These are phyloP conservation scores for Villa cingulata DNA, from an alignment of 2,888 invertebrate species.

Conservation along the genomic window DNA sequence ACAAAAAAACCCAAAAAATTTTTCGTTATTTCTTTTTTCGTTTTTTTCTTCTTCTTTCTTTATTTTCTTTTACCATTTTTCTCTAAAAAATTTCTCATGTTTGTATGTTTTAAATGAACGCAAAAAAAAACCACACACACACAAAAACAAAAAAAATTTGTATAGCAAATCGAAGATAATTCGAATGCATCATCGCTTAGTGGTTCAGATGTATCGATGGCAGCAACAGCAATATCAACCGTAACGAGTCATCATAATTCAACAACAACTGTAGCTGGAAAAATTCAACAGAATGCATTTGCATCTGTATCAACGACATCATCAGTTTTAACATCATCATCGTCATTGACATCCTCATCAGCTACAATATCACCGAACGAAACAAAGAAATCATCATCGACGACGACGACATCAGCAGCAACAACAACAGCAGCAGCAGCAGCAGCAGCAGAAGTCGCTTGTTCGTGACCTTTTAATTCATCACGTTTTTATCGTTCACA, in stretches of 20 bases:
- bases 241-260: conserved; percentile 9
- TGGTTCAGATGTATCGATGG: conserved; percentile 23
- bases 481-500: too few relatives aligned
- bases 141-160: too few relatives aligned
- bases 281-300: conserved; percentile 6
- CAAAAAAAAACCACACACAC: background rate
- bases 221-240: conserved; percentile 22
- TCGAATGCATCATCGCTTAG: conserved; percentile 28
- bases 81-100: too few relatives aligned
- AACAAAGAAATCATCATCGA: conserved; percentile 6
- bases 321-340: conserved; percentile 14
- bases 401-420: background rate
- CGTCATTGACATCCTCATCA: conserved; percentile 2
- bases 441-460: conserved; percentile 30
- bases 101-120: too few relatives aligned
- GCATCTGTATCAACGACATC: conserved; percentile 17
- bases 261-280: conserved; percentile 19
- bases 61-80: background rate
- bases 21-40: background rate
- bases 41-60: background rate
- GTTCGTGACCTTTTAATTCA: conserved; percentile 36
- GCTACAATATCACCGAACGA: background rate
- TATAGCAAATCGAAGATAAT: conserved; percentile 27
- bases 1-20: too few relatives aligned
- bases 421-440: conserved; percentile 12